phyloP scores from a whole-genome alignment of 35 echinoderm and acorn worm genomes.

The Hemicentrotus pulcherrimus region DNA sequence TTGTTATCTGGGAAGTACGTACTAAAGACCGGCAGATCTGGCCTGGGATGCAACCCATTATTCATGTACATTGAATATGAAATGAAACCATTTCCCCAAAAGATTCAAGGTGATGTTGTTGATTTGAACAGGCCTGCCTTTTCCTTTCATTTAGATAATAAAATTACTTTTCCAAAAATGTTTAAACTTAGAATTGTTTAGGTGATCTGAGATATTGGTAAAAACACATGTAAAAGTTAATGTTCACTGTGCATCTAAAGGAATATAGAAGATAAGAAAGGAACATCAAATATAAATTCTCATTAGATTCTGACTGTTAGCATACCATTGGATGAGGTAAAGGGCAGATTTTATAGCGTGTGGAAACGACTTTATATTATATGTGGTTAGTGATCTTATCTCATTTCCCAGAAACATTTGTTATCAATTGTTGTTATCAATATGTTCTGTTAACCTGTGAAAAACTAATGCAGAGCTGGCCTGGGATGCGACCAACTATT shows the following conservation, averaged over 20 bases:
- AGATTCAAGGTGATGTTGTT: neutral
- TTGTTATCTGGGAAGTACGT: neutral
- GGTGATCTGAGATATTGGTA: no score
- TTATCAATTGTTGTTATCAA: no score
- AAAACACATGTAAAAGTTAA: no score
- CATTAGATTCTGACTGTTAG: no score
- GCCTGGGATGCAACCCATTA: neutral
- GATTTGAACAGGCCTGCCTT: no score
- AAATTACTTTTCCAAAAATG: no score
- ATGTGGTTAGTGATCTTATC: neutral
- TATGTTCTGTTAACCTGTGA: neutral
- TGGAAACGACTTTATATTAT: neutral
- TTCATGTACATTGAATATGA: neutral
- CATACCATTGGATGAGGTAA: neutral
- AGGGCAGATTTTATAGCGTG: neutral
- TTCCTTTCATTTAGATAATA: no score
- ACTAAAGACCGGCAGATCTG: no score
- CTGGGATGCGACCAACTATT: neutral
- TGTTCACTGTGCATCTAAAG: no score
- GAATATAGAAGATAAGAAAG: no score
- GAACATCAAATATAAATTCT: no score
- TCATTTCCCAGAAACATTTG: neutral
- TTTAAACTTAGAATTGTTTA: no score
- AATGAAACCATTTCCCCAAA: neutral
- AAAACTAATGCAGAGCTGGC: neutral